Evolutionary conservation across 2,888 invertebrate genomes (phyloP).

Genomic region (Augochlorella aurata): DNA sequence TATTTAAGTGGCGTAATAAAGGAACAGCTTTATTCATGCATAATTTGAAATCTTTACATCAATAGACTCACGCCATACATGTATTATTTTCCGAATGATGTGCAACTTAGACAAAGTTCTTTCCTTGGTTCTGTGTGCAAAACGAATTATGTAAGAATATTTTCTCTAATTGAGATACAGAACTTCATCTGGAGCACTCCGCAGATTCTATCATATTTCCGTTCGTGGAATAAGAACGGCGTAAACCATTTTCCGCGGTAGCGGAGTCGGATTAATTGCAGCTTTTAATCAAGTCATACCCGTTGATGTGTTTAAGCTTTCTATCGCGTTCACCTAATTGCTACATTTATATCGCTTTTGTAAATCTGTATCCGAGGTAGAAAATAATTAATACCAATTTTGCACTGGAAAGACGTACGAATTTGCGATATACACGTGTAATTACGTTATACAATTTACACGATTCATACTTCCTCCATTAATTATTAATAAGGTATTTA

Average conservation of each 20-base stretch:
- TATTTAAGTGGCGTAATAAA: too few relatives aligned
- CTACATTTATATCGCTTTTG: not conserved
- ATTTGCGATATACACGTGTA: not conserved
- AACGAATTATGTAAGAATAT: not conserved
- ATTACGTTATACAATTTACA: too few relatives aligned
- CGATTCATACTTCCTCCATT: too few relatives aligned
- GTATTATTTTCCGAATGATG: too few relatives aligned
- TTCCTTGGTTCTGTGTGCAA: not conserved
- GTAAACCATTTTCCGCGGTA: not conserved
- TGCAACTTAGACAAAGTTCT: not conserved
- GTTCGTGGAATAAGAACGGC: not conserved
- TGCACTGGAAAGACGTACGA: not conserved
- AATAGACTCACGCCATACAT: too few relatives aligned
- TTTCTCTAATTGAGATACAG: conserved; percentile 2
- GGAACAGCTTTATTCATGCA: too few relatives aligned
- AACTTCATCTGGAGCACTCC: not conserved
- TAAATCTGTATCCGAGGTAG: not conserved
- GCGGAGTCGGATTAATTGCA: not conserved
- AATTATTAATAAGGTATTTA: too few relatives aligned
- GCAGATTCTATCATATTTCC: not conserved
- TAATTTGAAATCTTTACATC: too few relatives aligned
- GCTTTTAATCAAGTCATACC: conserved; percentile 1
- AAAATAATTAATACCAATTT: not conserved
- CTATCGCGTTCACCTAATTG: not conserved
- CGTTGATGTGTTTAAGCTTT: not conserved